These are phyloP conservation scores for Spisula solida DNA, from an alignment of 2,888 invertebrate genomes.

Conservation along the genomic window DNA sequence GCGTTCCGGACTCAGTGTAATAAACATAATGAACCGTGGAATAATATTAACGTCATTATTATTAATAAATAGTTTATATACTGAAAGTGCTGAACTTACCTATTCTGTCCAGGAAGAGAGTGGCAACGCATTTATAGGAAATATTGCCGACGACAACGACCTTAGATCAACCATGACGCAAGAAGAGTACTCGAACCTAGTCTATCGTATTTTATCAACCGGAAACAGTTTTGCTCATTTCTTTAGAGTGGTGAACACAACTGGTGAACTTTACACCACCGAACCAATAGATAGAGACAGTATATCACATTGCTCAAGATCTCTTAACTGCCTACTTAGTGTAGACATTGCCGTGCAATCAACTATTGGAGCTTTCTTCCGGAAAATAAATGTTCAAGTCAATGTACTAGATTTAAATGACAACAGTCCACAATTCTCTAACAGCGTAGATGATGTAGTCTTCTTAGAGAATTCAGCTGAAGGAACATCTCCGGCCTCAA, in stretches of 20 bases:
- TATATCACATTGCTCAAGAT: slow-evolving; percentile 70
- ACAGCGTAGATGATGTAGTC: slow-evolving; percentile 66
- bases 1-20: slow-evolving; percentile 3
- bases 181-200: slow-evolving; percentile 74
- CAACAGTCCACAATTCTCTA: slow-evolving; percentile 77
- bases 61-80: neutral
- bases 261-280: slow-evolving; percentile 72
- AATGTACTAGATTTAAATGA: slow-evolving; percentile 80
- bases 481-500: slow-evolving; percentile 66
- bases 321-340: slow-evolving; percentile 65
- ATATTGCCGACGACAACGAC: slow-evolving; percentile 72
- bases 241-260: slow-evolving; percentile 73
- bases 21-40: neutral
- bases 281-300: slow-evolving; percentile 74
- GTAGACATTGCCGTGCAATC: slow-evolving; percentile 80
- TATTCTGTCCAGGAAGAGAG: slow-evolving; percentile 75
- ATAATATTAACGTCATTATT: slow-evolving; percentile 37
- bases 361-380: slow-evolving; percentile 75
- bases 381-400: slow-evolving; percentile 77
- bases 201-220: slow-evolving; percentile 77
- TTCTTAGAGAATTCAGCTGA: slow-evolving; percentile 76
- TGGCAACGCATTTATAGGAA: slow-evolving; percentile 71
- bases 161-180: slow-evolving; percentile 71
- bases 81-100: slow-evolving; percentile 51
- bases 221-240: slow-evolving; percentile 73